Percentiles rank a stretch among this genome's conserved stretches.
phyloP scores from a whole-genome alignment of 2,113 vertebrate species.

The Tylochromis polylepis region DNA sequence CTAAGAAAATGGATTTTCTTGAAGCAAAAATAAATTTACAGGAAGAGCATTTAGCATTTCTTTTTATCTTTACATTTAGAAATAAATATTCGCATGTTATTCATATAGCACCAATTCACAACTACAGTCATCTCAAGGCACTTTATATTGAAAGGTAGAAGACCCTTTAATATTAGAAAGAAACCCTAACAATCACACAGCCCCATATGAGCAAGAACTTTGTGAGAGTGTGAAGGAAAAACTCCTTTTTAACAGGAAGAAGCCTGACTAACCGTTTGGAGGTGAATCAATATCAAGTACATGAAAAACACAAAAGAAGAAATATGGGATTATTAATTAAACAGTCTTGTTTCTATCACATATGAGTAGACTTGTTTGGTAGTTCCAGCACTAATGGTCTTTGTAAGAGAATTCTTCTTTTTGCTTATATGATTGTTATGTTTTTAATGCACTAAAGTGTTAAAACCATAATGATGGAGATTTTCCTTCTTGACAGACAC shows the following conservation, averaged over 20 bases:
- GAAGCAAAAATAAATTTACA: not conserved
- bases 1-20: not conserved
- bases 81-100: not conserved
- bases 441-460: not conserved
- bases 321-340: not conserved
- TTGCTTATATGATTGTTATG: not conserved
- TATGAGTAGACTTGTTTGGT: not conserved
- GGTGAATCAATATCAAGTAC: not conserved
- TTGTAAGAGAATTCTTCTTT: fast-evolving
- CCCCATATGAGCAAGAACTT: fast-evolving
- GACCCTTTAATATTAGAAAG: too few species aligned
- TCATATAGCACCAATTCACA: not conserved
- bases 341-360: not conserved
- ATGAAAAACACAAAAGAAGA: not conserved
- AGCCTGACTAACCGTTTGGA: not conserved
- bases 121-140: not conserved
- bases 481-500: constrained; percentile 37
- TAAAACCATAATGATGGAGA: not conserved
- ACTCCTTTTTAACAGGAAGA: not conserved
- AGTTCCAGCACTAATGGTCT: not conserved
- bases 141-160: not conserved
- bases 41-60: not conserved
- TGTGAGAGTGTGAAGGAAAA: not conserved
- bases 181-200: not conserved
- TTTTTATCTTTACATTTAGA: not conserved